Evolutionary conservation across 2,888 invertebrate species (phyloP), one percentile per base, ranked within the genome.

Genomic region (Ectemnius cavifrons): DNA sequence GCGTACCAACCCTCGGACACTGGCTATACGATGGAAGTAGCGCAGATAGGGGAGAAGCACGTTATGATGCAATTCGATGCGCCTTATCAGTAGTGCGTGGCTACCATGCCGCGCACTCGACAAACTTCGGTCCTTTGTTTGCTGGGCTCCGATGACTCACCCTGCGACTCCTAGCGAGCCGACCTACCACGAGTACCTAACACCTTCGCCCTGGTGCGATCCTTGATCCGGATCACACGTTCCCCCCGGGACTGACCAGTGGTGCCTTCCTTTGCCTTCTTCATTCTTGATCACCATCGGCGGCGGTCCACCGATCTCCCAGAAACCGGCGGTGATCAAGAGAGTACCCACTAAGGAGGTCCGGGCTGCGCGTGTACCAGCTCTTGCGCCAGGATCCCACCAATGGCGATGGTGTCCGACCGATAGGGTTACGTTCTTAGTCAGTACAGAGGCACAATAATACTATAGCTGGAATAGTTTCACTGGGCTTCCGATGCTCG

Each of bases 41-140:
- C 85, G 66, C 88, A 86, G 75, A 77, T 85, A 57, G 74, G 78
- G 76, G 52, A 52, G 16, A 52, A 84, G 67, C 88, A 85, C 63
- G 87, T 87, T 74, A 85, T 87, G 79, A 86, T 90, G 85, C 90
- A 89, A 77, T 91, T 89, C 73, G 90, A 91, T 80, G 87, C 90
- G 78, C 88, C 90, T 69, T 90, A 89, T 85, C 90, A 90, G 83
- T 90, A 89, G 89, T 89, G 73, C 83, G 83, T 73, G 52, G 52
- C 16, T 5, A 11, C 6, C 5, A 14, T 14, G n/a, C 52, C 14
- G 2, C 16, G 52, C 16, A 52, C 16, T 52, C 52, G n/a, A 16
- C 14, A 16, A 16, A 52, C 16, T 16, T 52, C n/a, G 16, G 16
- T 16, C 52, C 52, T 16, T 52, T 16, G n/a, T 52, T 16, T 52